These are phyloP conservation scores for Eulemur albifrons DNA, from an alignment of 2,797 vertebrate genomes.

Conservation along the genomic window DNA sequence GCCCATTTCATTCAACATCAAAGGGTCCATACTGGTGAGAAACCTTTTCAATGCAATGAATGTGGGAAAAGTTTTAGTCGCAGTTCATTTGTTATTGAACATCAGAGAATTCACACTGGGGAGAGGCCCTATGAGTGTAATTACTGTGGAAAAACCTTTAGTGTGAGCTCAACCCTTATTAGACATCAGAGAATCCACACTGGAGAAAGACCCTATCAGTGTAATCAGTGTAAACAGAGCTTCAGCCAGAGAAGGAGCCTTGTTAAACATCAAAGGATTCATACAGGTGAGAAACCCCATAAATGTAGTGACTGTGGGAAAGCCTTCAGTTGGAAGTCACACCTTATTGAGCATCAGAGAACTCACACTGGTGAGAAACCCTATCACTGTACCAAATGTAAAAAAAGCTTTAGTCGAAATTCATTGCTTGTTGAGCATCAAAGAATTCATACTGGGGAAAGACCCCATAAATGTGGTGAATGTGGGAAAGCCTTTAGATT, in stretches of 20 bases:
- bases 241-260: constrained; percentile 79
- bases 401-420: constrained; percentile 79
- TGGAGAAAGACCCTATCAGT: constrained; percentile 79
- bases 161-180: constrained; percentile 78
- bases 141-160: constrained; percentile 81
- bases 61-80: constrained; percentile 82
- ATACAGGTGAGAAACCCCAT: constrained; percentile 79
- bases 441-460: constrained; percentile 79
- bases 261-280: constrained; percentile 78
- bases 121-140: constrained; percentile 80
- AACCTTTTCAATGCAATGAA: constrained; percentile 80
- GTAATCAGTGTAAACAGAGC: constrained; percentile 78
- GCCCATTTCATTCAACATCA: constrained; percentile 81
- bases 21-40: constrained; percentile 82
- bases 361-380: constrained; percentile 80
- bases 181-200: constrained; percentile 80
- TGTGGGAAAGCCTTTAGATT: constrained; percentile 79
- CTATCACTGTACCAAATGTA: constrained; percentile 79
- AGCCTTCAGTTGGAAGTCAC: constrained; percentile 78
- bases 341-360: constrained; percentile 78
- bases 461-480: constrained; percentile 78
- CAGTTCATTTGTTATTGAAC: constrained; percentile 79
- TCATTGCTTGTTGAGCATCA: constrained; percentile 77
- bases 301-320: constrained; percentile 78
- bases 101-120: constrained; percentile 81